Percentiles rank a stretch among this genome's conserved stretches.
Conservation (phyloP, 2,113 vertebrate genomes). For the Cavia porcellus region DNA sequence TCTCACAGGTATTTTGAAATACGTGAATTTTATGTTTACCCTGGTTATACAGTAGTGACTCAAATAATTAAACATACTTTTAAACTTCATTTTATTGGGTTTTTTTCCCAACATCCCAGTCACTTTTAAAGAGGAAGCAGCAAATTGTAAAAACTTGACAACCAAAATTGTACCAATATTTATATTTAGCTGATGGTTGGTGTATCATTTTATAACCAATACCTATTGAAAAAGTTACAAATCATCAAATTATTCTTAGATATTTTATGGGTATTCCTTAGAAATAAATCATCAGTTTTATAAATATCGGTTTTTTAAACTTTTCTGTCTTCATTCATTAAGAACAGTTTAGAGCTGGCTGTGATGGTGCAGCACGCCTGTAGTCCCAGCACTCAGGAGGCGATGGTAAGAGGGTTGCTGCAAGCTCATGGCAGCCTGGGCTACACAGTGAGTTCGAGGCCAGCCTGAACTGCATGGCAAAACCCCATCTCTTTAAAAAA, state of each 20-base stretch:
- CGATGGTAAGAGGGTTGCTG: neutral
- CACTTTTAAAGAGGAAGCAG: conserved; percentile 46
- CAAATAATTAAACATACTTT: conserved; percentile 54
- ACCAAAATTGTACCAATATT: neutral
- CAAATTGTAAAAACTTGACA: conserved; percentile 47
- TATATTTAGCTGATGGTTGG: neutral
- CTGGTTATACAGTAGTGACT: neutral
- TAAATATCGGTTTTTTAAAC: conserved; percentile 26
- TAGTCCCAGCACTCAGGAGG: neutral
- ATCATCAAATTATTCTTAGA: neutral
- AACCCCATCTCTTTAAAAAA: neutral
- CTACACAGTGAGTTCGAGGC: neutral
- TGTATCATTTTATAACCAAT: neutral
- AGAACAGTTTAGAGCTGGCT: neutral
- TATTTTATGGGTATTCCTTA: neutral
- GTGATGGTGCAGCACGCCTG: neutral
- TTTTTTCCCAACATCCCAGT: neutral
- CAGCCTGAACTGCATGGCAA: neutral
- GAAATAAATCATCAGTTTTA: conserved; percentile 35
- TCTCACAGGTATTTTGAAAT: conserved; percentile 35
- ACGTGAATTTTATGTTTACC: conserved; percentile 7
- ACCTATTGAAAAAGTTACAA: conserved; percentile 18
- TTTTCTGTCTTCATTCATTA: conserved; percentile 50
- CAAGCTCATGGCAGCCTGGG: neutral
- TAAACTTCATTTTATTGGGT: conserved; percentile 2